Evolutionary conservation across 2,797 vertebrate species (phyloP).

Genomic region (Enteromius treurensis): DNA sequence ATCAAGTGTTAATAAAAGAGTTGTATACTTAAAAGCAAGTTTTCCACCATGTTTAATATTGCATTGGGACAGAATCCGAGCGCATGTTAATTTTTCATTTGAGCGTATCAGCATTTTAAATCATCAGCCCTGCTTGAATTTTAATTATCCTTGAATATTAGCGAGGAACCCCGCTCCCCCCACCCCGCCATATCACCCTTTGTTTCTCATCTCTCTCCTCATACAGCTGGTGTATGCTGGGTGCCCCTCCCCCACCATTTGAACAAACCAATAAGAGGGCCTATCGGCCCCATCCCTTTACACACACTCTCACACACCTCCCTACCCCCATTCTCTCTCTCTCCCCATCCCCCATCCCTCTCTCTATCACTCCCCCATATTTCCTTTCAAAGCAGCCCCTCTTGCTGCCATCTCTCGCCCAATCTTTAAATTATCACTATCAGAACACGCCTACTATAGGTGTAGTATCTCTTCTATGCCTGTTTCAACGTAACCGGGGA

Average conservation of each 20-base stretch:
- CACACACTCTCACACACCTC: conserved; percentile 37
- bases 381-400: conserved; percentile 69
- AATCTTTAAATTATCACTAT: conserved; percentile 43
- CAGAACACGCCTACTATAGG: conserved; percentile 27
- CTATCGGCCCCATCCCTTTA: conserved; percentile 62
- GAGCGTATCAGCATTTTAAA: conserved; percentile 48
- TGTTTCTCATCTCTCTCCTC: conserved; percentile 65
- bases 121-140: conserved; percentile 73
- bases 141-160: conserved; percentile 81
- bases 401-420: conserved; percentile 68
- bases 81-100: conserved; percentile 38
- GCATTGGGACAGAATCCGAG: conserved; percentile 23
- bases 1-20: conserved; percentile 9
- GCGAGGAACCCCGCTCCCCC: conserved; percentile 66
- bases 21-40: conserved; percentile 31
- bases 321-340: conserved; percentile 70
- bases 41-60: conserved; percentile 33
- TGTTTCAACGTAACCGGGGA: not conserved
- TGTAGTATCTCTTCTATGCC: not conserved
- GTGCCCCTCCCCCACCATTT: conserved; percentile 80
- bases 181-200: conserved; percentile 38
- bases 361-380: conserved; percentile 75
- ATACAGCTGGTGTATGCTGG: conserved; percentile 78
- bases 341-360: conserved; percentile 72
- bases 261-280: conserved; percentile 79